These are phyloP conservation scores for Drosophila pachea DNA, from an alignment of 1,140 invertebrate species.

Conservation along the genomic window DNA sequence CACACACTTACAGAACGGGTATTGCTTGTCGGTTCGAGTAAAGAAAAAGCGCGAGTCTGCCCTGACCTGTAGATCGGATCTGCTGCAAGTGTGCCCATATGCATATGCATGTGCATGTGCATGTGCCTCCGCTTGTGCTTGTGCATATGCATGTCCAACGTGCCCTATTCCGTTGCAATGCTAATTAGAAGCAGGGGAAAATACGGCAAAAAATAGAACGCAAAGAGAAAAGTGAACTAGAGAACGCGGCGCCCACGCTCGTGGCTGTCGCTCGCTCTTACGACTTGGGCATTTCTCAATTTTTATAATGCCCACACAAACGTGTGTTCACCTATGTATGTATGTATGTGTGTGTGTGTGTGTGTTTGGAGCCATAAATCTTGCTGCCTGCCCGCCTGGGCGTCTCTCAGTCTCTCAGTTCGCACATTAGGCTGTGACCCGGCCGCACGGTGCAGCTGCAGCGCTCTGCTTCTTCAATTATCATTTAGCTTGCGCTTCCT, in stretches of 20 bases:
- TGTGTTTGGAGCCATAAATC: constrained; percentile 59
- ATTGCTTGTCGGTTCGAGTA: constrained; percentile 34
- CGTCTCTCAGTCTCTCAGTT: constrained; percentile 29
- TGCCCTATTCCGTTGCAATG: constrained; percentile 36
- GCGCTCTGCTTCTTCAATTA: constrained; percentile 2
- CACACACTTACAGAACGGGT: constrained; percentile 29
- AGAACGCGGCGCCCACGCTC: constrained; percentile 21
- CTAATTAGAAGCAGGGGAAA: constrained; percentile 51
- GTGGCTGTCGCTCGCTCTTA: neutral
- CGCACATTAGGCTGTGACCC: constrained; percentile 60
- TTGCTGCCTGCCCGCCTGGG: constrained; percentile 25
- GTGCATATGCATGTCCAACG: constrained; percentile 9
- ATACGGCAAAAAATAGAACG: constrained; percentile 19
- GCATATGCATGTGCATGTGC: neutral
- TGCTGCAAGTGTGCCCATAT: neutral
- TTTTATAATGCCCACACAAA: constrained; percentile 10
- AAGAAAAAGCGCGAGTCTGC: constrained; percentile 15
- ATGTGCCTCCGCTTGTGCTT: neutral
- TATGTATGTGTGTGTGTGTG: constrained; percentile 10
- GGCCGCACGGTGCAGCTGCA: constrained; percentile 40
- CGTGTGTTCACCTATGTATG: neutral
- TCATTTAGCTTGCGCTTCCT: constrained; percentile 12
- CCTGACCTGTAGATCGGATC: neutral
- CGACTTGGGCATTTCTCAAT: constrained; percentile 15
- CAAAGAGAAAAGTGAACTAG: constrained; percentile 4